Percentiles rank a stretch among this genome's conserved stretches.
Evolutionary conservation across 2,888 invertebrate species (phyloP).

Genomic region (Sylvicola cinctus): DNA sequence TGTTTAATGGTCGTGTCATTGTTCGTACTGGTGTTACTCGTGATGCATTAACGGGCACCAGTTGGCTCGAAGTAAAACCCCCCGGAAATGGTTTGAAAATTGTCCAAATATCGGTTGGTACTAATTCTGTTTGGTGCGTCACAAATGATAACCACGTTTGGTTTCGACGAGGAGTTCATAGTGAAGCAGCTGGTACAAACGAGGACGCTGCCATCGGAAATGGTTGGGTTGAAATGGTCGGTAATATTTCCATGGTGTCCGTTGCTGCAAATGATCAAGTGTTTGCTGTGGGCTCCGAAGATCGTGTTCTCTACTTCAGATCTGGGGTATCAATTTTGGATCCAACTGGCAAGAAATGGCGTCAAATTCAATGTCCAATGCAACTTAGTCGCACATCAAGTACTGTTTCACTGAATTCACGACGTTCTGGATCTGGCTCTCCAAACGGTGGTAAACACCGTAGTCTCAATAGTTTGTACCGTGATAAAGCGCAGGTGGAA

Average conservation of each 20-base stretch:
- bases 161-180: slow-evolving; percentile 60
- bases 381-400: slow-evolving; percentile 69
- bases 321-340: slow-evolving; percentile 53
- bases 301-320: slow-evolving; percentile 61
- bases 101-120: slow-evolving; percentile 60
- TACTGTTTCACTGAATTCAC: slow-evolving; percentile 46
- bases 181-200: slow-evolving; percentile 45
- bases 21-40: slow-evolving; percentile 68
- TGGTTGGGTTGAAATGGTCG: slow-evolving; percentile 81
- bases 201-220: slow-evolving; percentile 60
- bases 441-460: slow-evolving; percentile 44
- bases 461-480: slow-evolving; percentile 38
- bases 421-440: slow-evolving; percentile 23
- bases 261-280: slow-evolving; percentile 77
- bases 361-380: slow-evolving; percentile 54
- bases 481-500: slow-evolving; percentile 23
- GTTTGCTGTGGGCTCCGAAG: slow-evolving; percentile 67
- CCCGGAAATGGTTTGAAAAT: slow-evolving; percentile 50
- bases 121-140: slow-evolving; percentile 53
- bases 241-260: slow-evolving; percentile 62
- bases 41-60: slow-evolving; percentile 36
- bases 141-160: slow-evolving; percentile 68
- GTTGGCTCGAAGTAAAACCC: slow-evolving; percentile 65
- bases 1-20: slow-evolving; percentile 64
- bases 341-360: slow-evolving; percentile 76